Base-by-base conservation (phyloP, 2,113 vertebrate species). In the Chelonoidis abingdonii region DNA sequence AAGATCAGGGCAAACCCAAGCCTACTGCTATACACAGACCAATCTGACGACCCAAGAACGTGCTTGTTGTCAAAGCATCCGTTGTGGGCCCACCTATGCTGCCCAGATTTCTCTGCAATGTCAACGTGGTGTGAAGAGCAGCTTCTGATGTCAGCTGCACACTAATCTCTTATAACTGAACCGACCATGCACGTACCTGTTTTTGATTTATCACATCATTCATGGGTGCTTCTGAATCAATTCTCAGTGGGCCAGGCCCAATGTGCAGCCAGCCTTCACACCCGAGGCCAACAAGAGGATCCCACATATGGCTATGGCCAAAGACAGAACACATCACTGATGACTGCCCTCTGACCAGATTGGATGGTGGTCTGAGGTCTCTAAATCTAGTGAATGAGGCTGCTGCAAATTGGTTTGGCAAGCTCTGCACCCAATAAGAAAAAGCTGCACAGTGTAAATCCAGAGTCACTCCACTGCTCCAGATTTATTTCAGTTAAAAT, bases 401-500 rank as follows among this genome's bases (percentile, higher is more conserved):
- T 72, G 35, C n/a, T 22, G 17, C 65, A 21, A 17, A 38, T 9
- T 5, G 65, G 16, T 9, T 38, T 72, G 19, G n/a, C 65, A 38
- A 69, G 65, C 65, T 72, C 19, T 19, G 10, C 8, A n/a, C 5
- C 65, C 10, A 2, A 69, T 69, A 38, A 72, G n/a, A 72, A 62
- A 29, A 62, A 10, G 65, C 65, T 72, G 17, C 35, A 38, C 35
- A 89, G 2, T 44, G 79, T 92, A 95, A 97, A 92, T 80, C 54
- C 84, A 93, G 44, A 90, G 83, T 2, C 19, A 53, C 90, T 96
- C 24, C 75, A 78, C 91, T 92, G 92, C 93, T 78, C 24, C 41
- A 78, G 41, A 47, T 78, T 47, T 78, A 27, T 27, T 47, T 49
- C 80, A 76, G 49, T 38, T 89, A 85, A 94, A 54, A 54, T 8